Base-by-base conservation (phyloP, 92 coral and sea anemone species). In the Zoanthus gigantus region DNA sequence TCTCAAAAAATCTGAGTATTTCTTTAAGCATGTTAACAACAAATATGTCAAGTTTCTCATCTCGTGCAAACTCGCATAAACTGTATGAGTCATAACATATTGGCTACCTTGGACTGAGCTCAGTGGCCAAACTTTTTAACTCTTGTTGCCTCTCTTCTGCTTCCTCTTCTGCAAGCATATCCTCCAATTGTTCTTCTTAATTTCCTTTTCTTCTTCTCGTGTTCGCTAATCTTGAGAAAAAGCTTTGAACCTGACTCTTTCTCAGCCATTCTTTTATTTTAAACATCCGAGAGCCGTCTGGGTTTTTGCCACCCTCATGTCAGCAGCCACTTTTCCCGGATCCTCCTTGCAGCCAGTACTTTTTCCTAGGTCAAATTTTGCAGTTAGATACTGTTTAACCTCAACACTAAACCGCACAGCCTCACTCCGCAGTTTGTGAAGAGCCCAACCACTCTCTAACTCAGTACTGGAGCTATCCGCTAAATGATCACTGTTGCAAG, bases 31-130 rank as follows among this genome's bases (percentile, higher is more conserved):
- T 69, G 32, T 29, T 69, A 28, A 89, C 89, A 67, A 86, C 76
- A 79, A 89, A 77, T 18, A 46, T 71, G 45, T 71, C 86, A 13
- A 90, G 92, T 85, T 72, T 72, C 52, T 66, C 57, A 48, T 72
- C 80, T 61, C 77, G 81, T n/a, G 74, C 9, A 48, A 79, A 74
- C 60, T 85, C 92, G 42, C 92, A 89, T n/a, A n/a, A n/a, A n/a
- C n/a, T n/a, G n/a, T n/a, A n/a, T n/a, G n/a, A n/a, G n/a, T n/a
- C n/a, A n/a, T n/a, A n/a, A n/a, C 88, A 78, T 82, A 85, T 85
- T 52, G 92, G 92, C 77, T 90, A 90, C 60, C 86, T 71, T n/a
- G 83, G 92, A 58, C 87, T 76, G 42, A 85, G 82, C 57, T 85
- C 61, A 29, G 89, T 83, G 63, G 87, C 90, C 47, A 90, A 66